Conservation (phyloP, 2,113 vertebrate species). For the Tylochromis polylepis region DNA sequence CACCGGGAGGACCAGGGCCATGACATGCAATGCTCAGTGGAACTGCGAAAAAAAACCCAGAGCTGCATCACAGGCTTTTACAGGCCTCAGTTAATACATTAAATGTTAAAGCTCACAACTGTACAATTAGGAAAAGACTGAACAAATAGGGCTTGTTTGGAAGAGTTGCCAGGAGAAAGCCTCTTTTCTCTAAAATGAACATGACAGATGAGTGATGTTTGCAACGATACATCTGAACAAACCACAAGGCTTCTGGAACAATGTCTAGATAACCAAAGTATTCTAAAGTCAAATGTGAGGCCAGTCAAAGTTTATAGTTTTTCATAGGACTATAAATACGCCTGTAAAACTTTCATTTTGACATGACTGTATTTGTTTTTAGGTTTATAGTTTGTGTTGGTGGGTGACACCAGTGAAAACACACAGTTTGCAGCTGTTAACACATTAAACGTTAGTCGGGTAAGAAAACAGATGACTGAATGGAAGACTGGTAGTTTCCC, state of each 20-base stretch:
- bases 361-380: not conserved
- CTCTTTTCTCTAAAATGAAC: not conserved
- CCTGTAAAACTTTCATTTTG: not conserved
- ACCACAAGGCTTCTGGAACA: too few relatives aligned
- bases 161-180: not conserved
- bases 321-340: fast-evolving
- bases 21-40: not conserved
- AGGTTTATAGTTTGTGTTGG: not conserved
- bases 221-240: too few relatives aligned
- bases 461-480: not conserved
- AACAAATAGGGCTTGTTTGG: not conserved
- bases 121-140: not conserved
- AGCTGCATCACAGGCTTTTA: not conserved
- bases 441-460: fast-evolving
- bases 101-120: not conserved
- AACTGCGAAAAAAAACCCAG: not conserved
- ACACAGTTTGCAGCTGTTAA: not conserved
- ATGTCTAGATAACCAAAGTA: not conserved
- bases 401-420: not conserved
- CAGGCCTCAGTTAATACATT: not conserved
- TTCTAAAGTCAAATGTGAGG: not conserved
- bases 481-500: not conserved
- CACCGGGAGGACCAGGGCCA: too few relatives aligned
- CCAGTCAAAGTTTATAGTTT: not conserved
- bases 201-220: not conserved